These are phyloP conservation scores for Spilosoma lubricipeda DNA, from an alignment of 2,888 invertebrate species.

Conservation along the genomic window DNA sequence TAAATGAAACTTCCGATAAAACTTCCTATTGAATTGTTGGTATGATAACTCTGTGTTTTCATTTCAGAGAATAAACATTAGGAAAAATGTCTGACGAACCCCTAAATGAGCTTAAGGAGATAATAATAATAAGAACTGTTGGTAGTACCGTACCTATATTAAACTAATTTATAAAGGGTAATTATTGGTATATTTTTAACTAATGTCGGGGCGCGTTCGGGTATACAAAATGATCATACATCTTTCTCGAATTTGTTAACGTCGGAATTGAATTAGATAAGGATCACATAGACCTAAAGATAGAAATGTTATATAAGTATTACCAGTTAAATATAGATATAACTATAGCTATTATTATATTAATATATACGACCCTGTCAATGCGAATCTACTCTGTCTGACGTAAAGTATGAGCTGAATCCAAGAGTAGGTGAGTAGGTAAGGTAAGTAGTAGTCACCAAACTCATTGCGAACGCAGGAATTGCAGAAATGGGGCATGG, in stretches of 20 bases:
- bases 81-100: not conserved
- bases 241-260: not conserved
- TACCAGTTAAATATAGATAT: too few species aligned
- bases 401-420: too few species aligned
- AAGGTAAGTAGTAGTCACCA: too few species aligned
- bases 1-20: conserved; percentile 30
- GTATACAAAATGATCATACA: not conserved
- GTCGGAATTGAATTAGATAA: not conserved
- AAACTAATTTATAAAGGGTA: too few species aligned
- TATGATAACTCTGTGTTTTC: conserved; percentile 33
- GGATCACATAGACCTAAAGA: not conserved
- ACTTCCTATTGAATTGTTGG: conserved; percentile 30
- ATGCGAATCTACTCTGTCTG: too few species aligned
- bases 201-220: not conserved
- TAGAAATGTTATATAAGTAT: too few species aligned
- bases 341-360: too few species aligned
- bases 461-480: too few species aligned
- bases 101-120: conserved; percentile 5
- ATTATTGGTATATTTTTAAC: too few species aligned
- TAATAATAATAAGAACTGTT: not conserved
- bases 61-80: conserved; percentile 20
- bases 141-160: not conserved
- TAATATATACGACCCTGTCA: too few species aligned
- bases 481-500: too few species aligned
- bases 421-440: too few species aligned